Base-by-base conservation (phyloP, 92 coral and sea anemone species). In the Anthopleura xanthogrammica region DNA sequence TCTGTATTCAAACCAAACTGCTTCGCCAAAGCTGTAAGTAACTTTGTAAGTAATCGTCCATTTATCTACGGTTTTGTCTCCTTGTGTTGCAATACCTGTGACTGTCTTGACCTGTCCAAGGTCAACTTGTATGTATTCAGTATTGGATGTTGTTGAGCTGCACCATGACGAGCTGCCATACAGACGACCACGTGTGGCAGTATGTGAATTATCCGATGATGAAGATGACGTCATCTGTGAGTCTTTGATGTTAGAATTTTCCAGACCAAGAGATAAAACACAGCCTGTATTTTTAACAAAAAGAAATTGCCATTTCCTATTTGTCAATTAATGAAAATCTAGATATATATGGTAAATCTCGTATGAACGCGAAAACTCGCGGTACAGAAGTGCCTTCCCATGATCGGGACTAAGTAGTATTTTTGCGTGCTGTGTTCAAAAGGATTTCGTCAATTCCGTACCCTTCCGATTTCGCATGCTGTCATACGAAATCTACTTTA, bases 71-170 rank as follows among this genome's bases (percentile, higher is more conserved):
- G 65, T 36, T 12, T 76, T 83, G 56, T 78, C 78, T 13, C 88
- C 88, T 50, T 85, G 88, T 39, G 88, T 85, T 24, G 88, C 88
- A 2, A 85, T 79, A n/a, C 83, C 88, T 24, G 88, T 85, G 7
- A 85, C 88, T 23, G 78, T 77, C 83, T 75, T 64, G 19, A 56
- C 77, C 40, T 55, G 55, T n/a, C 78, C 88, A 65, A 85, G 88
- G 43, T 85, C 83, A 62, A 85, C 83, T 68, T 85, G 88, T 29
- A 87, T 16, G 73, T 86, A 86, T 80, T 86, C 81, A 16, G 60
- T 60, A 60, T 20, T 57, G 17, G 82, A 75, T 0, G 78, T 24
- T 42, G 82, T 85, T 19, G 56, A 66, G 79, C 88, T 85, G 79
- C 88, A 85, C 88, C 88, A 85, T 17, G 88, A 43, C 41, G 88